Evolutionary conservation across 2,113 vertebrate species (phyloP).

Genomic region (Dascyllus trimaculatus): DNA sequence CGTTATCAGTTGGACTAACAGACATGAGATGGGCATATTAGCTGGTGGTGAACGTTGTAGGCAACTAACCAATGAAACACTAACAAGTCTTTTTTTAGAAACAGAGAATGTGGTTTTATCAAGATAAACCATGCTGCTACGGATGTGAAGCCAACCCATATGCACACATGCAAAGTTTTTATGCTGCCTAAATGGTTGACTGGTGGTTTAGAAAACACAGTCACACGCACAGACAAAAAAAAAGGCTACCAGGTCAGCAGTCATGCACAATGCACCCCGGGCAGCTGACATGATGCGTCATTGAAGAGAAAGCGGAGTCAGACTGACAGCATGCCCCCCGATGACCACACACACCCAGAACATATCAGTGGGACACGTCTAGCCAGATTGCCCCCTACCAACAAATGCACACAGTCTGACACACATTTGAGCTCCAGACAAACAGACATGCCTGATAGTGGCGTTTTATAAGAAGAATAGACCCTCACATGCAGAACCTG

Average conservation of each 20-base stretch:
- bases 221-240: not conserved
- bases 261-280: constrained; percentile 37
- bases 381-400: constrained; percentile 11
- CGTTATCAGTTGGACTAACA: constrained; percentile 41
- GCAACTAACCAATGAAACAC: not conserved
- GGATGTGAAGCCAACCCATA: not conserved
- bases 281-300: constrained; percentile 40
- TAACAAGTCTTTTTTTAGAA: constrained; percentile 11
- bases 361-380: constrained; percentile 20
- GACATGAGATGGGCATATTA: constrained; percentile 29
- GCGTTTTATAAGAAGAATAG: constrained; percentile 21
- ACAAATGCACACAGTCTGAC: constrained; percentile 45
- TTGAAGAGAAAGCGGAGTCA: constrained; percentile 34
- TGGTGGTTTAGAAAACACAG: constrained; percentile 5
- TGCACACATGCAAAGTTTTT: not conserved
- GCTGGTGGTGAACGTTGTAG: not conserved
- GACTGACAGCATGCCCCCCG: constrained; percentile 55
- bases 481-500: constrained; percentile 5
- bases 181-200: not conserved
- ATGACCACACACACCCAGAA: constrained; percentile 6
- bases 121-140: not conserved
- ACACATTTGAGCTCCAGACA: constrained; percentile 55
- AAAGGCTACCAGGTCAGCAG: constrained; percentile 31
- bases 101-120: constrained; percentile 5
- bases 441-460: constrained; percentile 30